Conservation (phyloP, 2,113 vertebrate species). For the Arvicanthis niloticus region DNA sequence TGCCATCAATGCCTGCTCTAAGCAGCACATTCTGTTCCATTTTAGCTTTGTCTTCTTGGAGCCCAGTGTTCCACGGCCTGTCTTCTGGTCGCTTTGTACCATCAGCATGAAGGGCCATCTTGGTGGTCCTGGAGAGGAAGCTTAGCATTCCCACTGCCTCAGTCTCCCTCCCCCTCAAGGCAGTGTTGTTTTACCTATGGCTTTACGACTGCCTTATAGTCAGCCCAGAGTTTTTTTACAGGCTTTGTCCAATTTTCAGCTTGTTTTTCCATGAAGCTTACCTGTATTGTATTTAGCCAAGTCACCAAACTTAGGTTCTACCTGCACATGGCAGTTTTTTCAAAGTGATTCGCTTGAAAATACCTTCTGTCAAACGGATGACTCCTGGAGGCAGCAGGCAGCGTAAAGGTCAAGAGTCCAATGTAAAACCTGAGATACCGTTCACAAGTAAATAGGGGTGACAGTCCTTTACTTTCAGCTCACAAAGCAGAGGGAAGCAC, state of each 20-base stretch:
- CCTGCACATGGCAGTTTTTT: not conserved
- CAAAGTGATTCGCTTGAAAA: slow-evolving; percentile 19
- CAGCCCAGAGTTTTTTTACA: not conserved
- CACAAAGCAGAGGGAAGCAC: not conserved
- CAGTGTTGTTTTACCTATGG: not conserved
- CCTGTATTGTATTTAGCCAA: slow-evolving; percentile 25
- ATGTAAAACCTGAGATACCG: not conserved
- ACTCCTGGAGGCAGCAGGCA: not conserved
- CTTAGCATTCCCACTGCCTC: not conserved
- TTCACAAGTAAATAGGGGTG: not conserved
- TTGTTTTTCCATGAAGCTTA: not conserved
- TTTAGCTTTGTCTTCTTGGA: not conserved
- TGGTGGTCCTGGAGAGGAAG: not conserved
- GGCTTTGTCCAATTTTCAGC: not conserved
- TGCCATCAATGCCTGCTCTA: not conserved
- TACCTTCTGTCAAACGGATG: not conserved
- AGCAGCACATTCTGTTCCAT: not conserved
- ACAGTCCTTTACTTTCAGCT: not conserved
- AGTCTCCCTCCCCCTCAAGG: not conserved
- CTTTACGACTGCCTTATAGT: not conserved
- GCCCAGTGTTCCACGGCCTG: not conserved
- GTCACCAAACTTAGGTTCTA: slow-evolving; percentile 23
- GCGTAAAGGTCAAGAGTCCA: not conserved
- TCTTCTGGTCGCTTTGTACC: not conserved
- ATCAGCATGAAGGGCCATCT: not conserved